phyloP scores from a whole-genome alignment of 2,888 invertebrate genomes.

The Mesochorus sp. region DNA sequence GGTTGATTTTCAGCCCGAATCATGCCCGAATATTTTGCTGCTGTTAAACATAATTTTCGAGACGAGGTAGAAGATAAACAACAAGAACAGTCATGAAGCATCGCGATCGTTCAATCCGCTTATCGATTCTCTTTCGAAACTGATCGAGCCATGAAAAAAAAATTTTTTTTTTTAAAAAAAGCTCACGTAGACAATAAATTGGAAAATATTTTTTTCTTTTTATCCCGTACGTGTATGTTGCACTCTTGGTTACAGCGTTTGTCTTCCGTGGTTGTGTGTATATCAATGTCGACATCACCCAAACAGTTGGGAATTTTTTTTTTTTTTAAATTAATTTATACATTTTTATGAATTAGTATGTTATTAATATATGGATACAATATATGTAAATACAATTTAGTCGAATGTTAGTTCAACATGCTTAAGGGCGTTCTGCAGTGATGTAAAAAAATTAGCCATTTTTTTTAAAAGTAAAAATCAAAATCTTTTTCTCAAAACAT shows the following conservation, averaged over 20 bases:
- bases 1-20: slow-evolving; percentile 7
- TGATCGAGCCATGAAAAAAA: slow-evolving; percentile 45
- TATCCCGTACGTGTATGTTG: neutral
- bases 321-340: no score
- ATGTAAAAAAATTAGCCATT: no score
- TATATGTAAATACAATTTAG: no score
- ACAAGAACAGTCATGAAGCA: neutral
- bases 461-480: no score
- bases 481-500: no score
- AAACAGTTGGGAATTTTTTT: no score
- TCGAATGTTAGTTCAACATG: no score
- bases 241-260: slow-evolving; percentile 2
- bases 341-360: no score
- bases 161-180: slow-evolving; percentile 42
- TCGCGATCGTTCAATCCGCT: no score
- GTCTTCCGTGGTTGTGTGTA: slow-evolving; percentile 55
- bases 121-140: neutral
- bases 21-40: slow-evolving; percentile 44
- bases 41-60: slow-evolving; percentile 81
- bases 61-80: slow-evolving; percentile 5
- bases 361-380: slow-evolving; percentile 10
- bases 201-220: neutral
- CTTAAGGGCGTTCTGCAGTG: no score
- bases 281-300: slow-evolving; percentile 60
- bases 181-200: no score